phyloP scores from a whole-genome alignment of 2,113 vertebrate species.

The Tetrax tetrax region DNA sequence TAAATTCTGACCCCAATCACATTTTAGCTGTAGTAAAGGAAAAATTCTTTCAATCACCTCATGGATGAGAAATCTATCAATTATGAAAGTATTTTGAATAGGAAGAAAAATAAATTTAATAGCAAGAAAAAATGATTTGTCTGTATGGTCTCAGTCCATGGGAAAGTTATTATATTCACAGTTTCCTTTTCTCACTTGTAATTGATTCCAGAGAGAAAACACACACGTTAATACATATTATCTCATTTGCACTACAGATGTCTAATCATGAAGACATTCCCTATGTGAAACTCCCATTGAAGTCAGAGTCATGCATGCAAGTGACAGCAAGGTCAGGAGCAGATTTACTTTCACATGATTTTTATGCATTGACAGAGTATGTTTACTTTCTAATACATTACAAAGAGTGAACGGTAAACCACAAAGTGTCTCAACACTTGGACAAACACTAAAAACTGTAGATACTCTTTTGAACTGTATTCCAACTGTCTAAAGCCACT shows the following conservation, averaged over 20 bases:
- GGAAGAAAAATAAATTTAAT: neutral
- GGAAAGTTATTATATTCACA: conserved; percentile 38
- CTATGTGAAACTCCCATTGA: neutral
- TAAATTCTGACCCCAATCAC: neutral
- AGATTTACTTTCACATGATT: neutral
- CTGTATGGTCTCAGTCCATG: neutral
- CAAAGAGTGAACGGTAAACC: conserved; percentile 16
- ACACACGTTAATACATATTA: neutral
- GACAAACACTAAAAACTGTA: conserved; percentile 24
- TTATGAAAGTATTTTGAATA: neutral
- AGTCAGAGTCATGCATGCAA: neutral
- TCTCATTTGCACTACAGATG: neutral
- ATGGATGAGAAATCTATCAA: neutral
- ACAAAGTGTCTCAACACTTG: conserved; percentile 4
- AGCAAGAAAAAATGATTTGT: neutral
- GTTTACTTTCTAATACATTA: conserved; percentile 41
- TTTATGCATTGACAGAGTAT: neutral
- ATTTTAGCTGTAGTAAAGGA: neutral
- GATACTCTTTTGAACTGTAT: conserved; percentile 39
- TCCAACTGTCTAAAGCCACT: conserved; percentile 30
- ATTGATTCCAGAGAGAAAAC: conserved; percentile 59
- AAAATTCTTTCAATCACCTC: neutral
- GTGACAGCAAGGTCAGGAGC: neutral
- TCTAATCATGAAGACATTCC: neutral
- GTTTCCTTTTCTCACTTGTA: conserved; percentile 58